A percentile compares a stretch with the other conserved stretches of the same genome.
These are phyloP conservation scores for Beroe ovata DNA, from an alignment of 37 sponge, comb jelly and placozoan genomes.

Conservation along the genomic window DNA sequence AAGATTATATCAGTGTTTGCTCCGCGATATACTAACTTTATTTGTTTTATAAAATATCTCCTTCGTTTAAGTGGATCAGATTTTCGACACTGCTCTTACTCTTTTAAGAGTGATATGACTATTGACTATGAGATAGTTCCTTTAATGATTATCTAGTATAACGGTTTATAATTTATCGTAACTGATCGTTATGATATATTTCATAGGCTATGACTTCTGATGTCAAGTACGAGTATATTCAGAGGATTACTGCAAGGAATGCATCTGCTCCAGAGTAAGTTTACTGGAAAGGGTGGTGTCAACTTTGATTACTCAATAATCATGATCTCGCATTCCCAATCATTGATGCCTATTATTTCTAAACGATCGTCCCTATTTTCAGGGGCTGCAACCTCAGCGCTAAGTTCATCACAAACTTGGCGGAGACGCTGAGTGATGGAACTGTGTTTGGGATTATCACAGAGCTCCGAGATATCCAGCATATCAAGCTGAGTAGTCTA, in stretches of 20 bases:
- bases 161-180: too few species aligned
- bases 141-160: too few species aligned
- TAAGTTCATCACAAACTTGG: not conserved
- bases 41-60: constrained; percentile 30
- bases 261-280: constrained; percentile 14
- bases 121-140: too few species aligned
- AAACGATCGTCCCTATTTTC: too few species aligned
- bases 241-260: constrained; percentile 24
- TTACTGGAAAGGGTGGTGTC: too few species aligned
- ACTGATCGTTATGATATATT: too few species aligned
- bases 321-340: too few species aligned
- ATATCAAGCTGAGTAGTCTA: constrained; percentile 2
- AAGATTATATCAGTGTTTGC: constrained; percentile 58
- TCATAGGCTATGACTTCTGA: not conserved
- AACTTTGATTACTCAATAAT: too few species aligned
- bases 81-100: too few species aligned
- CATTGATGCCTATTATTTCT: too few species aligned
- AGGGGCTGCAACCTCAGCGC: constrained; percentile 11
- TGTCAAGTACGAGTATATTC: not conserved
- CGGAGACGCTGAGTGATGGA: constrained; percentile 18
- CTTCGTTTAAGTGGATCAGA: not conserved
- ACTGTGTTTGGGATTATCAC: constrained; percentile 46
- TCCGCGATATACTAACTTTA: constrained; percentile 41
- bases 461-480: constrained; percentile 36
- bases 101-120: too few species aligned